A percentile compares a stretch with the other conserved stretches of the same genome.
These are phyloP conservation scores for Aelia acuminata DNA, from an alignment of 2,888 invertebrate genomes.

Conservation along the genomic window DNA sequence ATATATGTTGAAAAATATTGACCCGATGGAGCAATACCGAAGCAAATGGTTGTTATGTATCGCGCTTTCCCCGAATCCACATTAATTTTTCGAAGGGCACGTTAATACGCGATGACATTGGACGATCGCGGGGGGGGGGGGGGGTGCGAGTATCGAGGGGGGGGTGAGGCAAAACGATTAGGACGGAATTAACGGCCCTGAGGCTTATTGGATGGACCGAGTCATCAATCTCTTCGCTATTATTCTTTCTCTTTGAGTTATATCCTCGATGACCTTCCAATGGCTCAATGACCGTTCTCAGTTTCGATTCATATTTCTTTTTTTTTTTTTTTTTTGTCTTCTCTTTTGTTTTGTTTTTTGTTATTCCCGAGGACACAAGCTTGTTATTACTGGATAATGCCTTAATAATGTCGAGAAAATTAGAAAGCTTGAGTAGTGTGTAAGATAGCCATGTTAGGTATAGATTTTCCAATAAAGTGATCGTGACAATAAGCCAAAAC, in stretches of 20 bases:
- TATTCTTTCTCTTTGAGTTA: background rate
- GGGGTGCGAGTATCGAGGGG: background rate
- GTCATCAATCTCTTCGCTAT: conserved; percentile 17
- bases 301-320: background rate
- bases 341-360: too few species aligned
- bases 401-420: too few species aligned
- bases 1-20: background rate
- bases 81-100: background rate
- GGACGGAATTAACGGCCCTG: background rate
- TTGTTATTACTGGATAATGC: too few species aligned
- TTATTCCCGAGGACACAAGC: too few species aligned
- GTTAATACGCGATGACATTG: background rate
- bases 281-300: background rate
- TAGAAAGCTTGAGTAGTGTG: too few species aligned
- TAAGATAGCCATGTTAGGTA: too few species aligned
- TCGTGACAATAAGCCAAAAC: too few species aligned
- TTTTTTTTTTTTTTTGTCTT: background rate
- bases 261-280: background rate
- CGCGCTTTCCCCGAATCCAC: background rate
- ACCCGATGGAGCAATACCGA: background rate
- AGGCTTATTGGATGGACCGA: background rate
- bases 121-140: background rate
- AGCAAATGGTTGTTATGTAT: background rate
- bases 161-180: background rate
- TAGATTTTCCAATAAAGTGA: too few species aligned